Evolutionary conservation across 2,113 vertebrate genomes (phyloP).

Genomic region (Sphyrna mokarran): DNA sequence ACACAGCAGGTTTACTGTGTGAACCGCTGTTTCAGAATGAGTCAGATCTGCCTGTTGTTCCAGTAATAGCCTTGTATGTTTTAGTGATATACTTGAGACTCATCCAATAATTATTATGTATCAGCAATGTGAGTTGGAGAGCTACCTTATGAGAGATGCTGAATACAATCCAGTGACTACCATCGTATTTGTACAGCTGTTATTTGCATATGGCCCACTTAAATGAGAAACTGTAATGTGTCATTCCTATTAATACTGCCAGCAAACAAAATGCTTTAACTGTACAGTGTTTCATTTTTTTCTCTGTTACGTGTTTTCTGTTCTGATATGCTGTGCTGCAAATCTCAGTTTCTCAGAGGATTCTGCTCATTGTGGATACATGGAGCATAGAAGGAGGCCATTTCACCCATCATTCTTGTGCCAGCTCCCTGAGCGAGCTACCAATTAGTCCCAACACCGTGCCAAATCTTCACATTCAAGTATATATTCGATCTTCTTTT

Average conservation of each 20-base stretch:
- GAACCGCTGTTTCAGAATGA: slow-evolving; percentile 27
- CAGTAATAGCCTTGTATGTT: slow-evolving; percentile 30
- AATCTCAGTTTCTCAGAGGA: background rate
- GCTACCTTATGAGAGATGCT: background rate
- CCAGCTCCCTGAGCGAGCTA: background rate
- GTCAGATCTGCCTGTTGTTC: slow-evolving; percentile 33
- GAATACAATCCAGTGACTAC: background rate
- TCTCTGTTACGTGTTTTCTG: background rate
- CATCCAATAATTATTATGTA: slow-evolving; percentile 34
- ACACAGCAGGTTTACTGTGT: slow-evolving; percentile 27
- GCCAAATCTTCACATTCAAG: background rate
- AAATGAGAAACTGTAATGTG: slow-evolving; percentile 27
- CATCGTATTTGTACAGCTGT: slow-evolving; percentile 18
- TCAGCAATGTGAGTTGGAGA: slow-evolving; percentile 27
- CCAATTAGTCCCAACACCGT: background rate
- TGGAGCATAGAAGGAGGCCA: background rate
- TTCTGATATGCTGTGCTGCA: background rate
- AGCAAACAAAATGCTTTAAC: background rate
- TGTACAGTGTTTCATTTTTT: background rate
- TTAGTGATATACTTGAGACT: slow-evolving; percentile 27
- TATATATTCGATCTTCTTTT: background rate
- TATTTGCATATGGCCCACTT: slow-evolving; percentile 1
- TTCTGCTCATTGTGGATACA: background rate
- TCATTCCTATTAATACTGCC: slow-evolving; percentile 6
- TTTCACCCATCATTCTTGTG: background rate